Evolutionary conservation across 2,888 invertebrate genomes (phyloP).

Genomic region (Carcina quercana): DNA sequence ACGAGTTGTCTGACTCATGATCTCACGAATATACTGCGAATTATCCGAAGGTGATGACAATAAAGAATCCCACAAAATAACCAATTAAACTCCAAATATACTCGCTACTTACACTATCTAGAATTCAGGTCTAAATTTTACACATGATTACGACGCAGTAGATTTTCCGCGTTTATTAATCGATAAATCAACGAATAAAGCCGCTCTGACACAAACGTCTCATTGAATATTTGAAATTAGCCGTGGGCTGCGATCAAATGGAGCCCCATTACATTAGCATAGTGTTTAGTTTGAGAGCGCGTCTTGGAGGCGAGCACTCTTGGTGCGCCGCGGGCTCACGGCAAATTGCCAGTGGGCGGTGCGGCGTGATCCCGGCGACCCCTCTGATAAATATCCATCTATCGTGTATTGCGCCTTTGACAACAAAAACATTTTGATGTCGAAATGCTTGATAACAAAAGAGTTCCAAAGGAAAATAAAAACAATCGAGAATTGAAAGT

Average conservation of each 20-base stretch:
- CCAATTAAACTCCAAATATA: too few species aligned
- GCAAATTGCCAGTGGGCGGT: slow-evolving; percentile 67
- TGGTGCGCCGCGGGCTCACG: slow-evolving; percentile 41
- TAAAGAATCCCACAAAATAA: slow-evolving; percentile 1
- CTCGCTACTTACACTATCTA: too few species aligned
- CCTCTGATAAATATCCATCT: slow-evolving; percentile 56
- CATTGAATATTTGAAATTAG: slow-evolving; percentile 65
- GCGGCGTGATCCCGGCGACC: slow-evolving; percentile 58
- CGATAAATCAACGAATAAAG: slow-evolving; percentile 50
- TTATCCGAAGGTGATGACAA: slow-evolving; percentile 8
- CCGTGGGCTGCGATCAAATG: slow-evolving; percentile 67
- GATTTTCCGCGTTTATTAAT: slow-evolving; percentile 24
- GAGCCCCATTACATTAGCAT: slow-evolving; percentile 69
- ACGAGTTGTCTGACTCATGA: slow-evolving; percentile 14
- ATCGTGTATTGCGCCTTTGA: slow-evolving; percentile 20
- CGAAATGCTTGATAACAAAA: slow-evolving; percentile 23
- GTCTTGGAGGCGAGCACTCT: slow-evolving; percentile 34
- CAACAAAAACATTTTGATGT: slow-evolving; percentile 16
- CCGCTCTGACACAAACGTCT: slow-evolving; percentile 52
- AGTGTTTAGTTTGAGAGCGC: slow-evolving; percentile 63
- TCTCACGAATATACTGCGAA: slow-evolving; percentile 9
- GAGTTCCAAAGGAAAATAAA: slow-evolving; percentile 19
- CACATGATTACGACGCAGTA: too few species aligned
- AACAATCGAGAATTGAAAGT: slow-evolving; percentile 27
- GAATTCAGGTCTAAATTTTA: too few species aligned